Conservation (phyloP, 2,113 vertebrate species). For the Passer domesticus region DNA sequence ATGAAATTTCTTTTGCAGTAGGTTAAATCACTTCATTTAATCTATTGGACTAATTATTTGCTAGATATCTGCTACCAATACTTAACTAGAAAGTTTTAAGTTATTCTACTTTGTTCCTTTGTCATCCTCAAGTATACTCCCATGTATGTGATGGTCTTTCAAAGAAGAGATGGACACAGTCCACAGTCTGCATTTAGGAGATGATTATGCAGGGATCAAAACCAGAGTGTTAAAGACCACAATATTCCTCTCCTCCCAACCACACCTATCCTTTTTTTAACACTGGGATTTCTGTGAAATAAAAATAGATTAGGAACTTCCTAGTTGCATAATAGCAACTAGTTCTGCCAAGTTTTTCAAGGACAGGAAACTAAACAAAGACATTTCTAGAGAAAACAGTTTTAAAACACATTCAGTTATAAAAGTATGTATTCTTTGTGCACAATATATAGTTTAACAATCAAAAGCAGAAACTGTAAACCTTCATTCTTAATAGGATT, state of each 20-base stretch:
- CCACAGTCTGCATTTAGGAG: not conserved
- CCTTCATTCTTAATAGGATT: constrained; percentile 38
- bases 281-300: not conserved
- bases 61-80: not conserved
- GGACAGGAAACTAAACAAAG: constrained; percentile 1
- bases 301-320: constrained; percentile 41
- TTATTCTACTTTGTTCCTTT: not conserved
- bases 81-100: not conserved
- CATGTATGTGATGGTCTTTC: not conserved
- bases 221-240: not conserved
- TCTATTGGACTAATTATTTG: not conserved
- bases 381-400: not conserved
- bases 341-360: constrained; percentile 51
- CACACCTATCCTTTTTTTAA: not conserved
- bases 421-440: constrained; percentile 57
- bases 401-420: constrained; percentile 12
- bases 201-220: not conserved
- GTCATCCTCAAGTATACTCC: not conserved
- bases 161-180: not conserved
- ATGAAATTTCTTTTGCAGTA: not conserved
- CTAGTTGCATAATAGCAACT: not conserved
- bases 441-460: constrained; percentile 52
- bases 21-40: not conserved
- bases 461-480: constrained; percentile 55
- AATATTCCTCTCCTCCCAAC: not conserved